Base-by-base conservation (phyloP, 2,888 invertebrate genomes). In the Trissonchulus latispiculum region DNA sequence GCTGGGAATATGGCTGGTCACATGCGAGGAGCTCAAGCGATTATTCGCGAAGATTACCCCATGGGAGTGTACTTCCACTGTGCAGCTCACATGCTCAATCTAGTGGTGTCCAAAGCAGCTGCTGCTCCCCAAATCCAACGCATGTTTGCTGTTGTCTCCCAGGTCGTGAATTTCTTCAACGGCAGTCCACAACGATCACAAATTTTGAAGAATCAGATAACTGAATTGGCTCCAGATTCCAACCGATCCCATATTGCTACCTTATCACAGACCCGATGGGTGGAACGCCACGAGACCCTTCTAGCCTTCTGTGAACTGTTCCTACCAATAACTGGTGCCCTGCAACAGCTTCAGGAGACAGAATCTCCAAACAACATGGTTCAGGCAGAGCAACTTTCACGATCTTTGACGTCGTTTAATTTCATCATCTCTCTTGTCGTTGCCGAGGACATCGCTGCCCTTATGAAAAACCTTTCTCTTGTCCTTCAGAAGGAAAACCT, bases 1-100 rank as follows among this genome's bases (percentile, higher is more conserved):
- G 71, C 62, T 15, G 71, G 37, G 3, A 71, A 71, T 64, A 71
- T 71, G 71, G 8, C 33, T 3, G 71, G 71, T 2, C 32, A n/a
- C 29, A 67, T 36, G 8, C 48, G 37, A 64, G 71, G 71, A n/a
- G 71, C 37, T 61, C 71, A 71, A 31, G 71, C 71, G 2, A 3
- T 36, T 3, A 62, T n/a, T 71, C 62, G n/a, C n/a, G 29, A 33
- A 31, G 23, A 29, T 31, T 23, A 36, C 15, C 64, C 64, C 8
- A 64, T 15, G 64, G 64, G 15, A 8, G 64, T 64, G 8, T 64
- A 64, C 28, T 64, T 64, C 28, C 64, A 64, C 64, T 64, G 64
- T 64, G 64, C 64, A 8, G 18, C 8, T 31, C 64, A 64, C 64
- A 64, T 18, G 31, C 33, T 64, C 31, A 64, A n/a, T 29, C 28